phyloP scores from a whole-genome alignment of 2,888 invertebrate species.

The Rhodophaea formosa region DNA sequence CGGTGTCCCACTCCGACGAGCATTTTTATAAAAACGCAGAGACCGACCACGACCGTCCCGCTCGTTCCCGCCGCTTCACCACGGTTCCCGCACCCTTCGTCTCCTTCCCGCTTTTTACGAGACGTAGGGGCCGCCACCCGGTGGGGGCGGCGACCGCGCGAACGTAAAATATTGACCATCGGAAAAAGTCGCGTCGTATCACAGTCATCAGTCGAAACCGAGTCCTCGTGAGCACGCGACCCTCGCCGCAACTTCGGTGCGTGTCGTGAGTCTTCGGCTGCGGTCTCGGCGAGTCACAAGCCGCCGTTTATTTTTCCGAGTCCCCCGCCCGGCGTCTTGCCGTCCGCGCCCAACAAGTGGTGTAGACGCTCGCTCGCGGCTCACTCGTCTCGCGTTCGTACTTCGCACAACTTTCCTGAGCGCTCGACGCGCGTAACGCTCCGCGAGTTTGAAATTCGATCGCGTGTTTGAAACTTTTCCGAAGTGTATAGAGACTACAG shows the following conservation, averaged over 20 bases:
- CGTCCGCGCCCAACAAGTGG: slow-evolving; percentile 75
- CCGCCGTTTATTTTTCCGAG: slow-evolving; percentile 68
- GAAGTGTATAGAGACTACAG: slow-evolving; percentile 58
- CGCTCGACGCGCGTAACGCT: slow-evolving; percentile 59
- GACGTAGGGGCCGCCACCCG: slow-evolving; percentile 78
- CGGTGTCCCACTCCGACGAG: slow-evolving; percentile 66
- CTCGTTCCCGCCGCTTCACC: slow-evolving; percentile 71
- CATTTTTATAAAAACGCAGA: slow-evolving; percentile 82
- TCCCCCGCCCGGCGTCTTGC: slow-evolving; percentile 74
- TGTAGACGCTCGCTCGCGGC: slow-evolving; percentile 59
- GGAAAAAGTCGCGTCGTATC: slow-evolving; percentile 82
- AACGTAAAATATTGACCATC: slow-evolving; percentile 83
- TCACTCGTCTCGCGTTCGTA: slow-evolving; percentile 71
- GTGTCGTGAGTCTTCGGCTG: slow-evolving; percentile 78
- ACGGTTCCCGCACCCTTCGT: slow-evolving; percentile 75
- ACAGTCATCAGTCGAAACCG: slow-evolving; percentile 81
- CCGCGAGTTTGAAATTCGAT: slow-evolving; percentile 48
- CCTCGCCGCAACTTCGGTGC: slow-evolving; percentile 69
- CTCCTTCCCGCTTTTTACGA: slow-evolving; percentile 82
- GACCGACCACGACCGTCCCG: slow-evolving; percentile 75
- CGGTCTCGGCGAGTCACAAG: slow-evolving; percentile 63
- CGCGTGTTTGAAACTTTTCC: slow-evolving; percentile 67
- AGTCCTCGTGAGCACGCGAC: slow-evolving; percentile 75
- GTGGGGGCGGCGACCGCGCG: slow-evolving; percentile 79
- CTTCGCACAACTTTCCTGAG: slow-evolving; percentile 70